These are phyloP conservation scores for Meliscaeva auricollis DNA, from an alignment of 2,888 invertebrate species.

Conservation along the genomic window DNA sequence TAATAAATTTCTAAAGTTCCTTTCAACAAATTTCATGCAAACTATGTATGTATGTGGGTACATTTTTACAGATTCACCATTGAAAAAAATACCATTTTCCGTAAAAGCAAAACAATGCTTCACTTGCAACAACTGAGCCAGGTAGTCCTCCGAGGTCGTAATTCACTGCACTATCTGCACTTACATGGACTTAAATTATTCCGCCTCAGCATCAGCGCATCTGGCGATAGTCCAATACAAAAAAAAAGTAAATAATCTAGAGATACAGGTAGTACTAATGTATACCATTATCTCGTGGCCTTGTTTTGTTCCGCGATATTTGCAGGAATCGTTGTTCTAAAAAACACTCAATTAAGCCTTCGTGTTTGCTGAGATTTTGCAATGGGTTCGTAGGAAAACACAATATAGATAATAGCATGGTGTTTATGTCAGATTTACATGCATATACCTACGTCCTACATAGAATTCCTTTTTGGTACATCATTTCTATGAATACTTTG, in stretches of 20 bases:
- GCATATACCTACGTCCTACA: no score
- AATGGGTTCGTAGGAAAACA: not conserved
- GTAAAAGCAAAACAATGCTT: slow-evolving; percentile 8
- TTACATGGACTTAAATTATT: slow-evolving; percentile 28
- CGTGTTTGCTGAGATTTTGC: not conserved
- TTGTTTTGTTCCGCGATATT: slow-evolving; percentile 12
- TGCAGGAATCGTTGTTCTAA: not conserved
- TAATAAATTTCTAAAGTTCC: not conserved
- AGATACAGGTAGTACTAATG: not conserved
- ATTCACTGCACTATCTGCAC: slow-evolving; percentile 36
- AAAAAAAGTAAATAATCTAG: not conserved
- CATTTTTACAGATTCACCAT: not conserved
- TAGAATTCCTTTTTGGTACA: not conserved
- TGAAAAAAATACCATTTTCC: not conserved
- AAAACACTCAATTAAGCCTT: slow-evolving; percentile 27
- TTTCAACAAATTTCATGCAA: slow-evolving; percentile 4
- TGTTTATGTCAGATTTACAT: not conserved
- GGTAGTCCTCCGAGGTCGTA: not conserved
- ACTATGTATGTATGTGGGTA: not conserved
- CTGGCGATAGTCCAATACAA: slow-evolving; percentile 34
- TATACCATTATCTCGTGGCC: slow-evolving; percentile 8
- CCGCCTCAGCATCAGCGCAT: slow-evolving; percentile 24
- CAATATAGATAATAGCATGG: not conserved
- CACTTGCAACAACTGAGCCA: not conserved
- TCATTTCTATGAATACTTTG: no score